Evolutionary conservation across 1,140 invertebrate genomes (phyloP), one percentile per base, ranked within the genome.

Genomic region (Bathynomus jamesi): DNA sequence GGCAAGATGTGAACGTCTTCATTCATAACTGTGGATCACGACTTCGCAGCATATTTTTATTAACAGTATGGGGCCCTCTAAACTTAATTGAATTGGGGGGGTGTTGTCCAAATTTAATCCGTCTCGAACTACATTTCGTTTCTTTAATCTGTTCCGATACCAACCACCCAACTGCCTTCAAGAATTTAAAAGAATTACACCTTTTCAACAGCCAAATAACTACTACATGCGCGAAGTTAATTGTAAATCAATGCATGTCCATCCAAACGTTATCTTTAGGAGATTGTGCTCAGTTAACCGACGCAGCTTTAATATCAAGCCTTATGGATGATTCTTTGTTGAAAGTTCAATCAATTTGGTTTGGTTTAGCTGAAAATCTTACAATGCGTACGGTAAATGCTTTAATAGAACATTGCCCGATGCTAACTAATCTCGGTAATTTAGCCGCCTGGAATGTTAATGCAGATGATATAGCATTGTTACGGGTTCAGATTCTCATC

Each of bases 231-330:
- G 27, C 27, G 13, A 63, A 63, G 27, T 28, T 63, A 10, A 63
- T 63, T 11, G 27, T 63, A 28, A 63, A 63, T 63, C 61, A 63
- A 11, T 63, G 61, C 27, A 17, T 28, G 13, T 64, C 61, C 4
- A 17, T 70, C 24, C 24, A 70, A 65, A 40, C 46, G 21, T 13
- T 70, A 11, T 24, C 61, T 29, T 40, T 70, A 60, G 69, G 69
- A 40, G 69, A 70, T 60, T 70, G 69, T 28, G 64, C 32, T 17
- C 69, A 70, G 29, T 28, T 70, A 17, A 62, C 69, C 4, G 69
- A 70, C 46, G 29, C 62, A 65, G 61, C 29, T 30, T 27, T 70
- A 46, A 63, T 40, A 21, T 61, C 32, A 27, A 60, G 31, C 61
- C 10, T 70, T 3, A 28, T 13, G 29, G 31, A 27, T n/a, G 32